Evolutionary conservation across 2,888 invertebrate species (phyloP).

Genomic region (Pomacea canaliculata): DNA sequence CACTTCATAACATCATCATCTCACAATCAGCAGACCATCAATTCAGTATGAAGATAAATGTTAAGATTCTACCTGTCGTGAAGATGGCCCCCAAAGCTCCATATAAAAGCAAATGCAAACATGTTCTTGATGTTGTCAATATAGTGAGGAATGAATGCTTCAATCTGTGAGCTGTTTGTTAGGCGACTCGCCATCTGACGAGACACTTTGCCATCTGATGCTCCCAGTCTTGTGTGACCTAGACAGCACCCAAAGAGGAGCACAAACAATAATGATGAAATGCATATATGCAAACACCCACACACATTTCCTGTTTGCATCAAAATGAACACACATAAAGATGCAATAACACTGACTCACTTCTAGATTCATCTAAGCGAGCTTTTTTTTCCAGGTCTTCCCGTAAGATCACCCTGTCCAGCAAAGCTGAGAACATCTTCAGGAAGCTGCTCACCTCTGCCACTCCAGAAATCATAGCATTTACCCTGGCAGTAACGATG

Average conservation of each 20-base stretch:
- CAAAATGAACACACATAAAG: not conserved
- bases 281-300: not conserved
- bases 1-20: too few relatives aligned
- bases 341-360: conserved; percentile 27
- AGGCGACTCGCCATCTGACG: conserved; percentile 50
- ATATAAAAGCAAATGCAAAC: conserved; percentile 67
- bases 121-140: conserved; percentile 59
- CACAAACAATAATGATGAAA: not conserved
- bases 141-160: conserved; percentile 62
- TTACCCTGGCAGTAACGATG: conserved; percentile 34
- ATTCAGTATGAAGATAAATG: not conserved
- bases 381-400: conserved; percentile 62
- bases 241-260: not conserved
- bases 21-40: not conserved
- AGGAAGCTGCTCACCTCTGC: conserved; percentile 62
- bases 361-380: conserved; percentile 42
- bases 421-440: conserved; percentile 58
- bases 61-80: conserved; percentile 59
- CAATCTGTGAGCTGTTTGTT: conserved; percentile 59
- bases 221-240: conserved; percentile 1
- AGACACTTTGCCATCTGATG: conserved; percentile 11
- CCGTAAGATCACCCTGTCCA: conserved; percentile 58
- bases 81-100: conserved; percentile 67
- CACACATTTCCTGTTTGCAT: not conserved
- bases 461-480: conserved; percentile 53